Conservation (phyloP, 2,113 vertebrate species). For the Aplodontia rufa region DNA sequence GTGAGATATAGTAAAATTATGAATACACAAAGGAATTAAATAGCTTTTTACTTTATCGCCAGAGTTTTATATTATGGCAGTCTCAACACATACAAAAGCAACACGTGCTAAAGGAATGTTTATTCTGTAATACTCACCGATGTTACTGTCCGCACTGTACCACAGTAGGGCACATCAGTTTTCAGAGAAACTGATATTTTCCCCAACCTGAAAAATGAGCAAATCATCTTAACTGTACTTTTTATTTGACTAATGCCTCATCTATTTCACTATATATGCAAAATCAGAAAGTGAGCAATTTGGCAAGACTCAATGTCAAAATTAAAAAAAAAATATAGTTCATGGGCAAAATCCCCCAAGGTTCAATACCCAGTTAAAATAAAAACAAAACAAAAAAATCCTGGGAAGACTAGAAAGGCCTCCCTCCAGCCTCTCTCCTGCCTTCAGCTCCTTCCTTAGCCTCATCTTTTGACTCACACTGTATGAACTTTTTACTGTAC, state of each 20-base stretch:
- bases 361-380: too few relatives aligned
- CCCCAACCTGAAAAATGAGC: not conserved
- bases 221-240: not conserved
- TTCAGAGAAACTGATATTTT: not conserved
- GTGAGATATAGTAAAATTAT: not conserved
- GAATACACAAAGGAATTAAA: not conserved
- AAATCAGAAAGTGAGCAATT: not conserved
- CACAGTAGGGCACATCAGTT: not conserved
- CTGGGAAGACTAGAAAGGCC: too few relatives aligned
- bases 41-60: not conserved
- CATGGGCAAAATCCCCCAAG: too few relatives aligned
- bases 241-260: not conserved
- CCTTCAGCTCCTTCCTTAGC: too few relatives aligned
- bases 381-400: too few relatives aligned
- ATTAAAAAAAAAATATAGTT: too few relatives aligned
- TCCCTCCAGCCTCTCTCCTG: too few relatives aligned
- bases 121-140: too few relatives aligned
- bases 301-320: too few relatives aligned
- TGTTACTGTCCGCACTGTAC: too few relatives aligned
- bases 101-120: not conserved
- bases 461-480: too few relatives aligned
- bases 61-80: not conserved
- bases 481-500: too few relatives aligned
- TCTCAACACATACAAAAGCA: not conserved
- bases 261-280: not conserved